Evolutionary conservation across 2,113 vertebrate species (phyloP).

Genomic region (Gadus chalcogrammus): DNA sequence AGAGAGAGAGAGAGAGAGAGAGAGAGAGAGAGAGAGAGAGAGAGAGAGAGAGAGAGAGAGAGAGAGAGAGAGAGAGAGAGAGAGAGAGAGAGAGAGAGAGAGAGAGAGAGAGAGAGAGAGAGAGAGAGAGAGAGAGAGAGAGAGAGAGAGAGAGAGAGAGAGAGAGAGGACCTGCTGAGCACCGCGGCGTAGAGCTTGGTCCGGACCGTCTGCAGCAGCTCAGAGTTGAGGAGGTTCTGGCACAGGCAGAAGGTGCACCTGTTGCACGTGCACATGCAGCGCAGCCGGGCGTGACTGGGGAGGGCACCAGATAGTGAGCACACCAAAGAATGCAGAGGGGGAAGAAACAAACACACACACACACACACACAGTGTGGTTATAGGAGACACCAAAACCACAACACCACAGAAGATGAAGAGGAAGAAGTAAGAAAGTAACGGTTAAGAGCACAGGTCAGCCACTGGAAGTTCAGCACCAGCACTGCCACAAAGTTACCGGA

Average conservation of each 20-base stretch:
- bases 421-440: not conserved
- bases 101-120: conserved; percentile 7
- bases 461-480: not conserved
- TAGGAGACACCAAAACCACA: no score
- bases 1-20: conserved; percentile 42
- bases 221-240: conserved; percentile 99
- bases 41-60: conserved; percentile 54
- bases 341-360: not conserved
- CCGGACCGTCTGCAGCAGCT: conserved; percentile 98
- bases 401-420: not conserved
- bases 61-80: conserved; percentile 28
- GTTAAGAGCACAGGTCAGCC: not conserved
- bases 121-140: conserved; percentile 58
- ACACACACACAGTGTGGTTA: not conserved
- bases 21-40: conserved; percentile 39
- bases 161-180: conserved; percentile 87
- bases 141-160: conserved; percentile 40
- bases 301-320: conserved; percentile 75
- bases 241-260: conserved; percentile 99
- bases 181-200: conserved; percentile 98
- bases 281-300: conserved; percentile 96
- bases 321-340: conserved; percentile 47
- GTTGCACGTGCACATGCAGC: conserved; percentile 99
- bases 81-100: conserved; percentile 56
- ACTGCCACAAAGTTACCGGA: not conserved